These are phyloP conservation scores for Lasioglossum oenotherae DNA, from an alignment of 2,888 invertebrate genomes.

Conservation along the genomic window DNA sequence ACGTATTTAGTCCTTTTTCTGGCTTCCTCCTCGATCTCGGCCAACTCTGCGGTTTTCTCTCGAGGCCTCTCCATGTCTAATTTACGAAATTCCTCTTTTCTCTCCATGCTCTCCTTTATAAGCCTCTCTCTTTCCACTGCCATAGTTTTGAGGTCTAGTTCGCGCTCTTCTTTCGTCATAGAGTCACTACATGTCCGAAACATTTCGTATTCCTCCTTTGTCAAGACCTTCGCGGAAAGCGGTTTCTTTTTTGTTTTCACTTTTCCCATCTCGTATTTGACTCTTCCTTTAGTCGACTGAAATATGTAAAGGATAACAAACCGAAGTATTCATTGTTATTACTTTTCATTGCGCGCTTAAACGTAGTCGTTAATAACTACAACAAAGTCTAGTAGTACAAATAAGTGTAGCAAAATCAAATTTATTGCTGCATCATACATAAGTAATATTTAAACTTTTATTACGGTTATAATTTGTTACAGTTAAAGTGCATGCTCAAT, in stretches of 20 bases:
- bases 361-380: neutral
- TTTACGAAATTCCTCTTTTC: constrained; percentile 77
- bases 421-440: neutral
- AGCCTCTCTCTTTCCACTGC: constrained; percentile 74
- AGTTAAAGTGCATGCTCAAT: neutral
- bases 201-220: constrained; percentile 86
- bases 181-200: constrained; percentile 67
- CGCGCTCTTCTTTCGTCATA: constrained; percentile 70
- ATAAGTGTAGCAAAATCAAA: neutral
- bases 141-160: constrained; percentile 57
- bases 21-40: constrained; percentile 85
- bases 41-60: constrained; percentile 67
- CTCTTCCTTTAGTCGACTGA: constrained; percentile 25
- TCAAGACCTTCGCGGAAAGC: constrained; percentile 85
- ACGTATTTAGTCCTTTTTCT: constrained; percentile 85
- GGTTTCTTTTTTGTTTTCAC: constrained; percentile 53
- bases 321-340: neutral
- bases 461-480: neutral
- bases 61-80: constrained; percentile 74
- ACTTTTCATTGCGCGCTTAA: neutral
- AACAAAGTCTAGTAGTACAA: neutral
- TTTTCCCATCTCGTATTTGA: neutral
- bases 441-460: neutral
- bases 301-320: neutral
- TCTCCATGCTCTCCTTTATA: constrained; percentile 75